Conservation (phyloP, 2,113 vertebrate species). For the Numida meleagris region DNA sequence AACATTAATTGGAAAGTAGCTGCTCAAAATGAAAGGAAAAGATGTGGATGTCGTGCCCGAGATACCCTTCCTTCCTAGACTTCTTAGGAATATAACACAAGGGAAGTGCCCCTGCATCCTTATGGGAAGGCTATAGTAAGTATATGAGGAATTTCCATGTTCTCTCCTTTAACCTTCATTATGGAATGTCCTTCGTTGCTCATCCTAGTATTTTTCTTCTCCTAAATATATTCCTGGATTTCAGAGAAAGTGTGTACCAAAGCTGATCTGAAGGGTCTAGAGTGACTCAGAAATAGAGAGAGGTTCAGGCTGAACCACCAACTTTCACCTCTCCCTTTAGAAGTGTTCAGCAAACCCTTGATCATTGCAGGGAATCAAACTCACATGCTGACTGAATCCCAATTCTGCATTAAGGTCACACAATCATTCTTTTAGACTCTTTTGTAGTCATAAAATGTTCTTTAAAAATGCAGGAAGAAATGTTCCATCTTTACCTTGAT, state of each 20-base stretch:
- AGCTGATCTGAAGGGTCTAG: neutral
- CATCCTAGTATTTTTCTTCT: neutral
- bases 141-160: neutral
- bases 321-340: neutral
- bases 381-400: neutral
- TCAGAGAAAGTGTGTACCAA: neutral
- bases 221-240: neutral
- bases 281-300: neutral
- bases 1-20: neutral
- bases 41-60: neutral
- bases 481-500: neutral
- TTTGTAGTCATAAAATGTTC: neutral
- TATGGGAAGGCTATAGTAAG: neutral
- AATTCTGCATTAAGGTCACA: neutral
- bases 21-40: neutral
- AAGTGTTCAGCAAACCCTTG: neutral
- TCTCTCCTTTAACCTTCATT: neutral
- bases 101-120: neutral
- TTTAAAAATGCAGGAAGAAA: neutral
- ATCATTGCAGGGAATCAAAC: neutral
- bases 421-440: neutral
- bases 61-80: neutral
- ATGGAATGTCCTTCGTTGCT: neutral
- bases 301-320: neutral
- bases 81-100: neutral